Evolutionary conservation across 35 echinoderm and acorn worm genomes (phyloP).

Genomic region (Apostichopus parvimensis): DNA sequence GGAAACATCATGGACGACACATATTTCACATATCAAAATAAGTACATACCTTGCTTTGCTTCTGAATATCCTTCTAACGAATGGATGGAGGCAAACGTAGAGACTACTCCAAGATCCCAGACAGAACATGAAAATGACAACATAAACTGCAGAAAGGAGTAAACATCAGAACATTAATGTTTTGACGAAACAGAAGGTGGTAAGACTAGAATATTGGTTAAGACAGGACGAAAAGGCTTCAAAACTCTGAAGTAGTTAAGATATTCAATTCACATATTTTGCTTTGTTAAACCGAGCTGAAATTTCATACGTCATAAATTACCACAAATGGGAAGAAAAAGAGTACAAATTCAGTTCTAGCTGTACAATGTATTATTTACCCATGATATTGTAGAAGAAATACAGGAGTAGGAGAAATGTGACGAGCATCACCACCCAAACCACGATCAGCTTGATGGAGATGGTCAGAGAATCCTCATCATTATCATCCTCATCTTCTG

Average conservation of each 20-base stretch:
- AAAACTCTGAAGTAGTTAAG: too few relatives aligned
- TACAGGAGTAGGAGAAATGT: conserved; percentile 10
- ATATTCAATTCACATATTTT: too few relatives aligned
- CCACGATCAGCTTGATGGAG: background rate
- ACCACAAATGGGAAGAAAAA: background rate
- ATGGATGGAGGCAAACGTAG: conserved; percentile 30
- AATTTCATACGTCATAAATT: background rate
- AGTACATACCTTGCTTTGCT: conserved; percentile 13
- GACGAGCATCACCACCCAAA: conserved; percentile 7
- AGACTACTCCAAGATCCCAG: conserved; percentile 22
- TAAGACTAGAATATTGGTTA: too few relatives aligned
- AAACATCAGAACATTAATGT: background rate
- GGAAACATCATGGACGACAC: too few relatives aligned
- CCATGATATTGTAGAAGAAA: conserved; percentile 32
- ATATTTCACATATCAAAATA: too few relatives aligned
- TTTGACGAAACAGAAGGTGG: background rate
- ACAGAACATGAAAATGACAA: conserved; percentile 47
- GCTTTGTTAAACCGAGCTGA: background rate
- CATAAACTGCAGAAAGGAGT: conserved; percentile 11
- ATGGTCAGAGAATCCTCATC: conserved; percentile 2
- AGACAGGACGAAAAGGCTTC: too few relatives aligned
- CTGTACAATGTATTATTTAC: background rate
- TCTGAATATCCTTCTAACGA: background rate
- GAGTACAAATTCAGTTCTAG: too few relatives aligned
- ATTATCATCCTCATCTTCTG: background rate